Evolutionary conservation across 2,797 vertebrate species (phyloP).

Genomic region (Cirrhinus molitorella): DNA sequence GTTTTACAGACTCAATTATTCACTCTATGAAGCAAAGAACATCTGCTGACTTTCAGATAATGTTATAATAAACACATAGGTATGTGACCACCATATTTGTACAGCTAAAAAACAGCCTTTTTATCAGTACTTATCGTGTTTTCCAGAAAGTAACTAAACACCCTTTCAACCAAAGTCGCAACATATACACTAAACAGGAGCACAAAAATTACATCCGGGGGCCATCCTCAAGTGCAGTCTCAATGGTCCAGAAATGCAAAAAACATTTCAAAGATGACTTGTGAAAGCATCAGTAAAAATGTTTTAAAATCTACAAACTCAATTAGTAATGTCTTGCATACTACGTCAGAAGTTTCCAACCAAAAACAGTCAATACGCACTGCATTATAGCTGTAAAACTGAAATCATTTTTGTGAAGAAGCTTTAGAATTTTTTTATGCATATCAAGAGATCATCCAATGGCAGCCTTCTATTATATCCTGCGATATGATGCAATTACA

Average conservation of each 20-base stretch:
- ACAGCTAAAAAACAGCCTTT: not conserved
- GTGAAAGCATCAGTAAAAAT: not conserved
- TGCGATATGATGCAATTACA: no score
- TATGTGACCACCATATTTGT: not conserved
- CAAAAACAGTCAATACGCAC: no score
- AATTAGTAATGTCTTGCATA: not conserved
- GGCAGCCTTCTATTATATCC: no score
- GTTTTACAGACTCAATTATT: conserved; percentile 17
- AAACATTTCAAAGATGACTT: not conserved
- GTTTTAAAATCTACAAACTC: not conserved
- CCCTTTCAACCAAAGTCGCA: not conserved
- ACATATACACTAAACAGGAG: no score
- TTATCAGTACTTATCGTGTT: not conserved
- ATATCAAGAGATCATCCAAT: no score
- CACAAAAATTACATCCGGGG: not conserved
- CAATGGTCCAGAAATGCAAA: not conserved
- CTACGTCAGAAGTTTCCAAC: no score
- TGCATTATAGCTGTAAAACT: conserved; percentile 30
- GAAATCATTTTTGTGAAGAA: no score
- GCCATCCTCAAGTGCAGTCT: no score
- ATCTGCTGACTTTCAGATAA: conserved; percentile 19
- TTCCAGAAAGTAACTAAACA: not conserved
- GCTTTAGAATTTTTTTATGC: no score
- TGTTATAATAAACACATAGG: not conserved
- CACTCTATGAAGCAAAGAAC: conserved; percentile 8